Evolutionary conservation across 2,113 vertebrate genomes (phyloP).

Genomic region (Rhea pennata): DNA sequence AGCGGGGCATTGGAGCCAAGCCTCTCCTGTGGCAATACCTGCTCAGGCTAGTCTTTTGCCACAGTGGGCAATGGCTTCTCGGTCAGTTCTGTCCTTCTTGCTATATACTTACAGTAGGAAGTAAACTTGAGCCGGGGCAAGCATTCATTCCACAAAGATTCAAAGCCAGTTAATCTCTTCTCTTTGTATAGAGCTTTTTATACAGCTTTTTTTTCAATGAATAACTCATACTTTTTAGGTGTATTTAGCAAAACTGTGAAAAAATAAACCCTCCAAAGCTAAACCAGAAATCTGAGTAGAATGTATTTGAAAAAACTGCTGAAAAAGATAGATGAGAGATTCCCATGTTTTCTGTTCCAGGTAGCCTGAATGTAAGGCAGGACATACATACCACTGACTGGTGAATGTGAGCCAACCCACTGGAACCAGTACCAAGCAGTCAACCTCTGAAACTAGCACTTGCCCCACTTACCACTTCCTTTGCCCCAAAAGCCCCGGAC

Average conservation of each 20-base stretch:
- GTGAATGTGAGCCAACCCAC: background rate
- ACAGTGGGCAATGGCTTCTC: background rate
- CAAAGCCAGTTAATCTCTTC: background rate
- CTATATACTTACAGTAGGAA: background rate
- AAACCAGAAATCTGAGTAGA: background rate
- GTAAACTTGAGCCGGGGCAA: background rate
- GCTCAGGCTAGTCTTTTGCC: background rate
- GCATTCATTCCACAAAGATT: background rate
- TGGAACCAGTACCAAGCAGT: background rate
- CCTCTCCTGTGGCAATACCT: background rate
- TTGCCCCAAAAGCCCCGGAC: background rate
- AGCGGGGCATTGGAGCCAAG: background rate
- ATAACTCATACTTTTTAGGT: background rate
- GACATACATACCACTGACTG: background rate
- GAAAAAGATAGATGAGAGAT: background rate
- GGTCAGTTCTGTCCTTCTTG: background rate
- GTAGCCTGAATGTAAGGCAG: background rate
- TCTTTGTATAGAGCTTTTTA: background rate
- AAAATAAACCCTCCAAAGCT: background rate
- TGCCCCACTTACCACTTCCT: background rate
- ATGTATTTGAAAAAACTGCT: background rate
- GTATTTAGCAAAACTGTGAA: background rate
- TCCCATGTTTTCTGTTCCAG: background rate
- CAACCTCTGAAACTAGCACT: background rate
- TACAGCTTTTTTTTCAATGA: background rate